Base-by-base conservation (phyloP, 2,113 vertebrate genomes). In the Dipodomys merriami region DNA sequence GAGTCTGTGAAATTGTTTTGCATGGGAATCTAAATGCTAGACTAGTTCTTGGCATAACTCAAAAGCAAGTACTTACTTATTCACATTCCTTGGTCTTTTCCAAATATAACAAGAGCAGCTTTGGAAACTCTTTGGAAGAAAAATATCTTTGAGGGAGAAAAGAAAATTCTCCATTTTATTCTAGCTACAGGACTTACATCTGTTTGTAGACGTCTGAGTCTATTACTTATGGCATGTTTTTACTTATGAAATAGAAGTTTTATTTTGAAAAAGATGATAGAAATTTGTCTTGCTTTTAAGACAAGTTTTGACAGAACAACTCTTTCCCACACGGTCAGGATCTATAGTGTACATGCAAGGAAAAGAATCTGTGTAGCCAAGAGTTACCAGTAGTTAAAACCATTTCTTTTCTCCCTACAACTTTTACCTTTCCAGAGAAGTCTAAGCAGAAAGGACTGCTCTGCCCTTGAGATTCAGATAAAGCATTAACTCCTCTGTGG, bases 1-100 rank as follows among this genome's bases (percentile, higher is more conserved):
- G 95, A 92, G 92, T 16, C 88, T 95, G 67, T 79, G 95, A 93
- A 97, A 96, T 95, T 94, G 74, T 94, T 97, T 98, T 97, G 94
- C 79, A 86, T 33, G 11, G 44, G 49, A 87, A 97, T 97, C 65
- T 91, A 96, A 96, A 91, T 94, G 30, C 82, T 96, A 86, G 89
- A 91, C 88, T 95, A 60, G n/a, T 91, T 97, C 83, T 97, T 97
- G 87, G 94, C 94, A 95, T 77, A 73, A 44, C 72, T 97, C 57
- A 90, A 88, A 97, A 93, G 39, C 72, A 33, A 88, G 23, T 22
- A 30, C 57, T 97, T 74, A 83, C 53, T 96, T 71, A 80, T 97
- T 97, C 92, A 91, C 83, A 93, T 33, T 94, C 44, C 64, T 96
- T 95, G 83, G 76, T 90, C 94, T 97, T 80, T 74, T 96, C 91